Percentiles rank a stretch among this genome's conserved stretches.
phyloP scores from a whole-genome alignment of 2,797 vertebrate genomes.

The Chaetophractus vellerosus region DNA sequence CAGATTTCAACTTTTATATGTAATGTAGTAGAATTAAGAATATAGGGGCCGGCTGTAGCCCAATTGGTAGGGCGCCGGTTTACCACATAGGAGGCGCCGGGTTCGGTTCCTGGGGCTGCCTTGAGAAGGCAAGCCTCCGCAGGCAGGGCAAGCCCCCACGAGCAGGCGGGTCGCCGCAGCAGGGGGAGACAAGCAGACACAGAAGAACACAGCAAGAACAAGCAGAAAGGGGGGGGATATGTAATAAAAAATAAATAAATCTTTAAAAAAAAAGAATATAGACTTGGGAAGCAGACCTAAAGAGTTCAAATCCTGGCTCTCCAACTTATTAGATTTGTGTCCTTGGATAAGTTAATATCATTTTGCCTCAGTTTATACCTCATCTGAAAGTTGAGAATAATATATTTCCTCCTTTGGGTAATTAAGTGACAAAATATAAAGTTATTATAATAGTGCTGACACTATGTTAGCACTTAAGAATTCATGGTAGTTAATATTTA shows the following conservation, averaged over 20 bases:
- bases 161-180: no score
- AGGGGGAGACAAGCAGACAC: no score
- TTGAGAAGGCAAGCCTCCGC: no score
- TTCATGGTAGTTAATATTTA: background rate
- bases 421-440: slow-evolving; percentile 11
- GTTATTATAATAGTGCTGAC: background rate
- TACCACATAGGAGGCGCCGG: no score
- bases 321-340: slow-evolving; percentile 60
- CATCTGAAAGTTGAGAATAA: slow-evolving; percentile 23
- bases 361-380: background rate
- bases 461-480: slow-evolving; percentile 38
- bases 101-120: no score
- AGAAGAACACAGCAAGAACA: no score
- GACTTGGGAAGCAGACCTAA: background rate
- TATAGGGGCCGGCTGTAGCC: no score
- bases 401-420: background rate
- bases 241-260: no score
- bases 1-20: background rate
- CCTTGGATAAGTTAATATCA: background rate
- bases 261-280: no score
- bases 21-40: background rate
- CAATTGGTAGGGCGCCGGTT: no score
- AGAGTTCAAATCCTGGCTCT: slow-evolving; percentile 49
- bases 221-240: no score
- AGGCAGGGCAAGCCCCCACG: no score